These are phyloP conservation scores for Sepiola atlantica DNA, from an alignment of 2,888 invertebrate species.

Conservation along the genomic window DNA sequence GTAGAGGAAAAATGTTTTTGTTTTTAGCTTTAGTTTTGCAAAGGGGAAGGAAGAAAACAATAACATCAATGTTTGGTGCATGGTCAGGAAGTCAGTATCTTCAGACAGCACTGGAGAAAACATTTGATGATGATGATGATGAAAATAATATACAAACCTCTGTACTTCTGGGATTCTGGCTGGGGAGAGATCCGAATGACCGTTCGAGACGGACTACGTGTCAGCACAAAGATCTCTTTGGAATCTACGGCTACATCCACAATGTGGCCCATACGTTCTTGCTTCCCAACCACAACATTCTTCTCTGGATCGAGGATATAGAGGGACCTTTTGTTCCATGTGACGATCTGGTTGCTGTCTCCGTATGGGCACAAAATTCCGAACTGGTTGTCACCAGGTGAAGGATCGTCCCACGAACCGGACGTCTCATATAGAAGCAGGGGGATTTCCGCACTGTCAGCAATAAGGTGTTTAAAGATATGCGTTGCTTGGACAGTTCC, in stretches of 20 bases:
- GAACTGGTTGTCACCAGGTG: constrained; percentile 77
- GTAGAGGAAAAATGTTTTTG: too few species aligned
- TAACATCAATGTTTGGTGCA: too few species aligned
- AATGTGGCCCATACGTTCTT: constrained; percentile 77
- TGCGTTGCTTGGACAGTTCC: constrained; percentile 90
- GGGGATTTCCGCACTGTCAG: constrained; percentile 57
- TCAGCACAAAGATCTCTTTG: constrained; percentile 83
- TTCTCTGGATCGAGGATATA: constrained; percentile 84
- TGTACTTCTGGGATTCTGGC: constrained; percentile 78
- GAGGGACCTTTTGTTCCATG: constrained; percentile 83
- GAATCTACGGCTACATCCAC: constrained; percentile 72
- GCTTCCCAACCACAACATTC: constrained; percentile 81
- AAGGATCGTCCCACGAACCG: constrained; percentile 49
- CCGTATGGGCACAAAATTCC: constrained; percentile 81
- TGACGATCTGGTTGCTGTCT: constrained; percentile 82
- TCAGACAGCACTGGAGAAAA: too few species aligned
- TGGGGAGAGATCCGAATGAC: constrained; percentile 84
- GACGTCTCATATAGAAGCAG: constrained; percentile 63
- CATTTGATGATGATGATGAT: background rate
- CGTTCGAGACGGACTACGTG: constrained; percentile 77
- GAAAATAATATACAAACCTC: constrained; percentile 39
- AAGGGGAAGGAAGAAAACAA: too few species aligned
- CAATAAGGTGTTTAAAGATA: constrained; percentile 82
- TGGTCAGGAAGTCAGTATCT: too few species aligned
- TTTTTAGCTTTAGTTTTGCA: too few species aligned